phyloP scores from a whole-genome alignment of 2,113 vertebrate species.

The Pandion haliaetus region DNA sequence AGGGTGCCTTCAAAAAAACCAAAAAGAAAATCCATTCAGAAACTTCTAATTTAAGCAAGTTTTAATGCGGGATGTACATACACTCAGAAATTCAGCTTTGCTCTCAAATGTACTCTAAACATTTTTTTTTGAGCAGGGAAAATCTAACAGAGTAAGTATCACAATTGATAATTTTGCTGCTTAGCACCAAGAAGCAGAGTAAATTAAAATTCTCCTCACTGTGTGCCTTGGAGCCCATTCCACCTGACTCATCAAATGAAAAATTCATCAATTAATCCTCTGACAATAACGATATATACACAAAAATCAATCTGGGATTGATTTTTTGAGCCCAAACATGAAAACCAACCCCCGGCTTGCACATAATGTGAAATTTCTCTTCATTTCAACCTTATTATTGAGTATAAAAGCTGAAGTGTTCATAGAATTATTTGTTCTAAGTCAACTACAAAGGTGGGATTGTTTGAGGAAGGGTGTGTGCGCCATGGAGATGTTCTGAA shows the following conservation, averaged over 20 bases:
- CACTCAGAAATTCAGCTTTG: background rate
- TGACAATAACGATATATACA: constrained; percentile 86
- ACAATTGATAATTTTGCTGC: constrained; percentile 61
- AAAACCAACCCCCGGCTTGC: constrained; percentile 72
- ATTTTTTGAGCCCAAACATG: constrained; percentile 80
- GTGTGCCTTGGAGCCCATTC: constrained; percentile 70
- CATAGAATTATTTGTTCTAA: constrained; percentile 81
- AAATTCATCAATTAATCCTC: constrained; percentile 90
- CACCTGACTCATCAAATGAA: constrained; percentile 87
- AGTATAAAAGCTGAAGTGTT: constrained; percentile 76
- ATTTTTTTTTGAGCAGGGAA: constrained; percentile 27
- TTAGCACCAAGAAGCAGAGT: constrained; percentile 59
- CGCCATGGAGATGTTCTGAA: constrained; percentile 57
- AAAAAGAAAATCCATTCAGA: background rate
- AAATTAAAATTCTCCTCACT: constrained; percentile 84
- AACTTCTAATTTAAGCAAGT: background rate
- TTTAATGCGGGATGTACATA: background rate
- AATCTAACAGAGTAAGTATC: constrained; percentile 55
- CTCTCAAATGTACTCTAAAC: background rate
- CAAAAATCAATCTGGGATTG: constrained; percentile 86
- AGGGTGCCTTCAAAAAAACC: fast-evolving
- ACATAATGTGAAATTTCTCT: constrained; percentile 82
- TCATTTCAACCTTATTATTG: constrained; percentile 80
- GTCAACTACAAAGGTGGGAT: constrained; percentile 73
- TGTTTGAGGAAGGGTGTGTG: constrained; percentile 76